Evolutionary conservation across 2,888 invertebrate species (phyloP).

Genomic region (Tenthredo distinguenda): DNA sequence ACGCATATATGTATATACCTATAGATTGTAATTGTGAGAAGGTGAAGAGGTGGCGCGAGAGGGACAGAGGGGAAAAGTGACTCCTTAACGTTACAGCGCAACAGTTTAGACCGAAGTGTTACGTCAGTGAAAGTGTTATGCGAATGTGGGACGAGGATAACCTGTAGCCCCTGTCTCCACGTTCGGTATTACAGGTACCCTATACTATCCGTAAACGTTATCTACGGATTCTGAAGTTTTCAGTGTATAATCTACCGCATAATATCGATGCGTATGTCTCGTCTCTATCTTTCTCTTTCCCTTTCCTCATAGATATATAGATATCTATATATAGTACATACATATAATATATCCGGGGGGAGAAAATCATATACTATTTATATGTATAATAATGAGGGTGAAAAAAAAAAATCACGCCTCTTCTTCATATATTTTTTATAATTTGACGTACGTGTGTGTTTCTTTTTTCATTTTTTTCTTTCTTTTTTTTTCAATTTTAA

Average conservation of each 20-base stretch:
- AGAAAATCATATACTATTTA: too few species aligned
- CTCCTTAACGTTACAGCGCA: slow-evolving; percentile 68
- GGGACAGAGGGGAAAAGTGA: not conserved
- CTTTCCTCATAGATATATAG: not conserved
- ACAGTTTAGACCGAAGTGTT: slow-evolving; percentile 77
- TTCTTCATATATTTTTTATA: not conserved
- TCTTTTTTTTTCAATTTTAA: not conserved
- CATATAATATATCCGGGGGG: too few species aligned
- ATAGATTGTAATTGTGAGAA: slow-evolving; percentile 52
- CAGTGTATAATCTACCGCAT: not conserved
- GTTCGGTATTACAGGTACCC: slow-evolving; percentile 56
- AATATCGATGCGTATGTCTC: not conserved
- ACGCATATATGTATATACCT: slow-evolving; percentile 44
- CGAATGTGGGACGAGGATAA: slow-evolving; percentile 78
- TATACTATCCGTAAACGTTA: not conserved
- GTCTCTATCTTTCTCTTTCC: not conserved
- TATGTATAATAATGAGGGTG: too few species aligned
- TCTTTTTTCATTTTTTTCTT: not conserved
- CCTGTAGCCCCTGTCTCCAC: slow-evolving; percentile 76
- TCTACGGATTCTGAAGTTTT: not conserved
- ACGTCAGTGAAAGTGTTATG: slow-evolving; percentile 79
- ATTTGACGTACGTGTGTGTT: not conserved
- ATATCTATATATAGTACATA: too few species aligned
- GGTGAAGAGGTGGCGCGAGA: slow-evolving; percentile 63
- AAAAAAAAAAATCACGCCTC: too few species aligned